A percentile compares a stretch with the other conserved stretches of the same genome.
phyloP scores from a whole-genome alignment of 2,797 vertebrate species.

The Smutsia temminckii region DNA sequence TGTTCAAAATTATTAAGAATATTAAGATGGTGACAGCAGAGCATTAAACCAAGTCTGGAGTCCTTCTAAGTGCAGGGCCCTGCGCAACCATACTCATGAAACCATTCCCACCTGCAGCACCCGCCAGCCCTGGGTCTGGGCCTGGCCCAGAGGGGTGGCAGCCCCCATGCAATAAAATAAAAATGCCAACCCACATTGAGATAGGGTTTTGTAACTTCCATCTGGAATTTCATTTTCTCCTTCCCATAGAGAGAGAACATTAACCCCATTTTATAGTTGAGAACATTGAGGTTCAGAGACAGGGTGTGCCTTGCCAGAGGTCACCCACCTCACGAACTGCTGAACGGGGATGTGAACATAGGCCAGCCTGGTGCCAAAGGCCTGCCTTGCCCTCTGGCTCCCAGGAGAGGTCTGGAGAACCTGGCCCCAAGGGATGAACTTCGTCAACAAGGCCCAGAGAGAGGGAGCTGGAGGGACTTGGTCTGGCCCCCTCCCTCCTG shows the following conservation, averaged over 20 bases:
- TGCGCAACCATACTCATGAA: neutral
- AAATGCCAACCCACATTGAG: neutral
- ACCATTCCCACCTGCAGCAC: neutral
- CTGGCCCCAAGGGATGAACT: constrained; percentile 36
- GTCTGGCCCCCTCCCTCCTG: constrained; percentile 32
- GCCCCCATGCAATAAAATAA: neutral
- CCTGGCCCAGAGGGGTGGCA: neutral
- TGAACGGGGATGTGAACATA: neutral
- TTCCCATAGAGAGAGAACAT: neutral
- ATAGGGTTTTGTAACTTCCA: constrained; percentile 34
- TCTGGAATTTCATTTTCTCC: constrained; percentile 25
- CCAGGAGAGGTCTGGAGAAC: constrained; percentile 22
- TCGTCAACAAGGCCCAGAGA: constrained; percentile 61
- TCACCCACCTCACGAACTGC: neutral
- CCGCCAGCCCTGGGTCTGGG: neutral
- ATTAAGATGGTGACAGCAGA: neutral
- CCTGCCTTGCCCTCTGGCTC: constrained; percentile 7
- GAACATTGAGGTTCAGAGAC: neutral
- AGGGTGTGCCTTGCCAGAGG: neutral
- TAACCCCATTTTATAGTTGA: neutral
- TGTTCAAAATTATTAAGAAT: constrained; percentile 35
- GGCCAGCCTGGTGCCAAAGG: neutral
- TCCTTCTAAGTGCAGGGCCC: neutral
- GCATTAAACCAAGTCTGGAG: neutral
- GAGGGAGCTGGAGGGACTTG: constrained; percentile 47